Percentiles rank a stretch among this genome's conserved stretches.
Evolutionary conservation across 2,888 invertebrate species (phyloP).

Genomic region (Eustalomyia histrio): DNA sequence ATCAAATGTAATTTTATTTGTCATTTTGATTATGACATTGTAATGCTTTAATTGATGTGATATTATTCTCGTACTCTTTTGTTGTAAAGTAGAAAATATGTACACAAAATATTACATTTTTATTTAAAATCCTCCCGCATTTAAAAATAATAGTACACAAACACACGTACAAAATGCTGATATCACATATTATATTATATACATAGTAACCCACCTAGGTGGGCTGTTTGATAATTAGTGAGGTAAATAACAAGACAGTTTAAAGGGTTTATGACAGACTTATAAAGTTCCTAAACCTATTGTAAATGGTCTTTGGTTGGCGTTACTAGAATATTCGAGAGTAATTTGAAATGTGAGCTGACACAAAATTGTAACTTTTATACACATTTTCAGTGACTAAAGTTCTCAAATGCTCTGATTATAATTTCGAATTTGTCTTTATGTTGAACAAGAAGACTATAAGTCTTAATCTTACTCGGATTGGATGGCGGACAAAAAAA

Average conservation of each 20-base stretch:
- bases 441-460: too few species aligned
- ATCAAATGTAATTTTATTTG: conserved; percentile 79
- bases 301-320: too few species aligned
- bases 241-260: background rate
- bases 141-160: conserved; percentile 48
- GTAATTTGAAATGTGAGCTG: too few species aligned
- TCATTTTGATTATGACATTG: conserved; percentile 80
- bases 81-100: conserved; percentile 23
- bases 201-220: background rate
- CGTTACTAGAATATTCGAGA: too few species aligned
- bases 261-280: too few species aligned
- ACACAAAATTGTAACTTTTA: too few species aligned
- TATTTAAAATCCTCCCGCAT: conserved; percentile 60
- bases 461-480: too few species aligned
- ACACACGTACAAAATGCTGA: conserved; percentile 24
- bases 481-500: too few species aligned
- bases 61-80: conserved; percentile 49
- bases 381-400: too few species aligned
- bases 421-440: too few species aligned
- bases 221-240: conserved; percentile 16
- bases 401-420: too few species aligned
- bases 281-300: too few species aligned
- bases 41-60: conserved; percentile 79
- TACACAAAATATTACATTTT: conserved; percentile 57
- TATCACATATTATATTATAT: background rate